Base-by-base conservation (phyloP, 1,140 invertebrate genomes). In the Calosoma granatense region DNA sequence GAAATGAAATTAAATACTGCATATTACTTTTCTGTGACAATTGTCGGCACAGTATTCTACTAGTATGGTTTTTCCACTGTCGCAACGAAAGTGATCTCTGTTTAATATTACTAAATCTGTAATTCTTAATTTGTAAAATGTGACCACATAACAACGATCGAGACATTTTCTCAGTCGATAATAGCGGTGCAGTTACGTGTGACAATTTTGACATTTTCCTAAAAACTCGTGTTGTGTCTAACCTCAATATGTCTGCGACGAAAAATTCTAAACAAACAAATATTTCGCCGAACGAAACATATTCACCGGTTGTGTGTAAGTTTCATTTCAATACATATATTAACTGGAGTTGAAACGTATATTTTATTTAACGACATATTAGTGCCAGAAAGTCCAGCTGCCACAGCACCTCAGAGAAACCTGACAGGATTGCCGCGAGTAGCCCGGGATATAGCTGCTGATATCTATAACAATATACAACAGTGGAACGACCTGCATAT, bases 391-490 rank as follows among this genome's bases (percentile, higher is more conserved):
- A 69, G 66, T 61, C 68, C 70, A 15, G 65, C 60, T 20, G 55
- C 55, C 20, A 22, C 30, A 51, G 62, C 63, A 6, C 56, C 61
- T 47, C 63, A 67, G 56, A 68, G 60, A 58, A 72, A 72, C 61
- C 63, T 72, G 53, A 72, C 70, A 2, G 70, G 70, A 1, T 51
- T 63, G 15, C 67, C 69, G 51, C 55, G 70, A 56, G 59, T 69
- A 6, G 61, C 62, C 11, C 56, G 63, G 22, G 70, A 72, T 61
- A 64, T 69, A n/a, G 57, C 59, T 12, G 69, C 69, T 2, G 69
- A 72, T 61, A 36, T 71, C 22, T 67, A 70, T 51, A 72, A 70
- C 61, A 65, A 61, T 59, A 70, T 72, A 22, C 70, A 72, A 60
- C 61, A 60, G 58, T 72, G 70, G 70, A 72, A 71, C 57, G 57